Evolutionary conservation across 2,797 vertebrate species (phyloP), one percentile per base, ranked within the genome.

Genomic region (Chrysocyon brachyurus): DNA sequence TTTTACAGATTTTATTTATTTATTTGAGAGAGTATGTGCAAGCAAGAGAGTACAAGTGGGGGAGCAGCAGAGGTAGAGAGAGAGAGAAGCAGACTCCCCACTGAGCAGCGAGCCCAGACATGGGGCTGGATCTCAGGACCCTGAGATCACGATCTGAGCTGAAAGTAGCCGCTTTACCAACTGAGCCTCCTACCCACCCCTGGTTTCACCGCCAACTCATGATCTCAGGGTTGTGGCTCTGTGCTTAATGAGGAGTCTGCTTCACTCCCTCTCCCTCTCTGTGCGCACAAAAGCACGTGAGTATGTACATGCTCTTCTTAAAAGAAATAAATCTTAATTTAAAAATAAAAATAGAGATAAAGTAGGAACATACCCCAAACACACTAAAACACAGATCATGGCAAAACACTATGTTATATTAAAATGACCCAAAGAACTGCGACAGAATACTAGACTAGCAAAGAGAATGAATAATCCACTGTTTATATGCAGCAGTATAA

Each of bases 311-410:
- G 33, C n/a, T 68, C n/a, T 68, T 33, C 33, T n/a, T 68, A 68
- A 68, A 68, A 68, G 33, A 68, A 68, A 33, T 68, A 68, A 68
- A 68, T 68, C 31, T 33, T 4, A 21, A 68, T 68, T 17, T 68
- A 68, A 63, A 63, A 19, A 33, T 17, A 33, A 91, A 91, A 88
- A 94, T 12, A 91, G 75, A 90, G 40, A 82, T 90, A 88, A 91
- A 88, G n/a, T 86, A 59, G 3, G 15, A 89, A 36, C 21, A 84
- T 21, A 94, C 11, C 15, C 61, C 24, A 56, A 84, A 84, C 22
- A 88, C 26, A 82, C 17, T 31, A 54, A 87, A 59, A 75, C 70
- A 89, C 7, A 31, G 19, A 82, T 73, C 83, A 33, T 90, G 63
- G 91, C 56, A 87, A 84, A 94, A 84, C 7, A 84, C 33, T 88